phyloP scores from a whole-genome alignment of 1,140 invertebrate species.

The Atta cephalotes region DNA sequence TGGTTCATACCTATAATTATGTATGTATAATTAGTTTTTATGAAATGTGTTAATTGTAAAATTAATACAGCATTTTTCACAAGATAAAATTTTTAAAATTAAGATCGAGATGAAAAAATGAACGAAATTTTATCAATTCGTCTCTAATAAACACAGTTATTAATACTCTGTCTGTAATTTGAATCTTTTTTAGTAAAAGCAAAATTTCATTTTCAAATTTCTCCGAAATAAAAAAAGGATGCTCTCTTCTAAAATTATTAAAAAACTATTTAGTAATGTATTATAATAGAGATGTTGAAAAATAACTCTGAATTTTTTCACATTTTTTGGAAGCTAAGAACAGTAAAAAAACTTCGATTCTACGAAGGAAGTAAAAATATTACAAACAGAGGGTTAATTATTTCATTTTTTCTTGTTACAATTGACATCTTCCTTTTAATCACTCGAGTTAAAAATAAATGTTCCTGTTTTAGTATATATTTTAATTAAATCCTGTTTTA shows the following conservation, averaged over 20 bases:
- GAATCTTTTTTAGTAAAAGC: too few species aligned
- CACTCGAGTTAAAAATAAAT: neutral
- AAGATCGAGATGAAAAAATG: neutral
- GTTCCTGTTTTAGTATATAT: neutral
- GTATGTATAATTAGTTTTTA: neutral
- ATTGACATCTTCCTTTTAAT: neutral
- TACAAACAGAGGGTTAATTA: neutral
- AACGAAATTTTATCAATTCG: constrained; percentile 25
- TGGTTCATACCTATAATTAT: neutral
- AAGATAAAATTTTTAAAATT: neutral
- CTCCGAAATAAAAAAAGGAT: too few species aligned
- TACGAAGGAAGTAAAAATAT: too few species aligned
- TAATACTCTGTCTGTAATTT: too few species aligned
- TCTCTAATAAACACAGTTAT: neutral
- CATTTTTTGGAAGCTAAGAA: too few species aligned
- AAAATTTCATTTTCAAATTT: too few species aligned
- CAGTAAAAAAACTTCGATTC: too few species aligned
- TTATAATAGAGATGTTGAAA: too few species aligned
- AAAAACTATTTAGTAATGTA: too few species aligned
- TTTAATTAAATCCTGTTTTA: neutral
- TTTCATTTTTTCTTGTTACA: neutral
- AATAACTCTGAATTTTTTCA: too few species aligned
- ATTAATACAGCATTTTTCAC: constrained; percentile 11
- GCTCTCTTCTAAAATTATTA: too few species aligned
- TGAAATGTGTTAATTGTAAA: neutral